Base-by-base conservation (phyloP, 2,797 vertebrate species). In the Anas flavirostris region DNA sequence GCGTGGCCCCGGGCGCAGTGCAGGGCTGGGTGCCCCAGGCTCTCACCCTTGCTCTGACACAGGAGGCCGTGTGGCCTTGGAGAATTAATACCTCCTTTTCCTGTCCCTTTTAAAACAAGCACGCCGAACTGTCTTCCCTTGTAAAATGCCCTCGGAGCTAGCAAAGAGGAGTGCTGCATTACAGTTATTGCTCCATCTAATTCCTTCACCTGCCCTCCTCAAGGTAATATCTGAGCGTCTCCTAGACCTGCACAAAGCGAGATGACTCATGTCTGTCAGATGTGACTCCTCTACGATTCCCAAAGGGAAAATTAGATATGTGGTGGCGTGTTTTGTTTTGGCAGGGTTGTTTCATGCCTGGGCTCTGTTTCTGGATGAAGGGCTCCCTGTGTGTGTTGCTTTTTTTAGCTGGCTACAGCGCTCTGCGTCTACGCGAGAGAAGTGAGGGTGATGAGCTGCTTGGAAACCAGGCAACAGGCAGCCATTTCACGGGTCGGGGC, bases 1-100 rank as follows among this genome's bases (percentile, higher is more conserved):
- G 59, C 0, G 0, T 3, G 17, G 62, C 33, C 28, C 31, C 0
- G 8, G 73, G 62, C 2, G 0, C 75, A 33, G 73, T 0, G 23
- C 35, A 31, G 10, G 67, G 58, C 63, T 52, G 86, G 26, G 41
- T 3, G 46, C 62, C 69, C 48, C 7, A 1, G 22, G 70, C 55
- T 68, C 62, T 56, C 66, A 37, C 26, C 81, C n/a, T 22, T 46
- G 84, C 72, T 64, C 72, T 35, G 56, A 6, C 63, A 46, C 78
- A 14, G 35, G 7, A 76, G 59, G 28, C 63, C 56, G 22, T 8
- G 74, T 62, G 84, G 82, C 88, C 79, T 67, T 44, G 60, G 29
- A 74, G 81, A 73, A 91, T 86, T 86, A 31, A 76, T 46, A 9
- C 5, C 43, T 76, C 63, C 35, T 59, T 46, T 56, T 46, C 35